A percentile compares a stretch with the other conserved stretches of the same genome.
Conservation (phyloP, 30 jellyfish, hydroid and myxozoan genomes). For the Aurelia aurita complex sp. Pacific region DNA sequence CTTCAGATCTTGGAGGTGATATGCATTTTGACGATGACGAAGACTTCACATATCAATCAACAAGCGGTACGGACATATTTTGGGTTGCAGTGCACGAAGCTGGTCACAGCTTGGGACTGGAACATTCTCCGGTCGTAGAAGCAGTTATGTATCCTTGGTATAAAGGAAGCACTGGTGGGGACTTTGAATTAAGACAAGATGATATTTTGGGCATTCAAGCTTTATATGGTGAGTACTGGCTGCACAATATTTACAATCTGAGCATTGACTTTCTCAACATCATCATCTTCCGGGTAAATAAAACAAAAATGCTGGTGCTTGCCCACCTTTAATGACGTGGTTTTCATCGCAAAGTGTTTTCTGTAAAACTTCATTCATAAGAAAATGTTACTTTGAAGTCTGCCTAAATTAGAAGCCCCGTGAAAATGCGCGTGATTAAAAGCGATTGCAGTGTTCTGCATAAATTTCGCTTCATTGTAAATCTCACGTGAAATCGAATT, state of each 20-base stretch:
- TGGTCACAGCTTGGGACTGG: constrained; percentile 90
- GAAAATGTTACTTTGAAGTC: no score
- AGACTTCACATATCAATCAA: constrained; percentile 41
- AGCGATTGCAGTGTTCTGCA: no score
- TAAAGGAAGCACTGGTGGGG: constrained; percentile 41
- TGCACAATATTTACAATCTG: not conserved
- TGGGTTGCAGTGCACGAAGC: constrained; percentile 92
- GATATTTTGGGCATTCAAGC: constrained; percentile 78
- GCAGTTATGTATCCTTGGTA: constrained; percentile 92
- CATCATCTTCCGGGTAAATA: not conserved
- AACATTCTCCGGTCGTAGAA: constrained; percentile 70
- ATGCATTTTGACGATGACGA: constrained; percentile 87
- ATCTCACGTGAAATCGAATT: no score
- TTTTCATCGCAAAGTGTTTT: no score
- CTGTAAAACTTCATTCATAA: no score
- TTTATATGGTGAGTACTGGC: constrained; percentile 60
- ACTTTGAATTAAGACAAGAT: constrained; percentile 59
- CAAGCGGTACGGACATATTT: constrained; percentile 52
- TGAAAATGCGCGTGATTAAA: no score
- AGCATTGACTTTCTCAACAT: not conserved
- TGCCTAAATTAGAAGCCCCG: no score
- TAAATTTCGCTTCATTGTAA: no score
- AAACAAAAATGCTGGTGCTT: no score
- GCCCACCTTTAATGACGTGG: no score
- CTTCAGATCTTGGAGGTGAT: constrained; percentile 66